Evolutionary conservation across 2,888 invertebrate species (phyloP), one percentile per base, ranked within the genome.

Genomic region (Vanessa cardui): DNA sequence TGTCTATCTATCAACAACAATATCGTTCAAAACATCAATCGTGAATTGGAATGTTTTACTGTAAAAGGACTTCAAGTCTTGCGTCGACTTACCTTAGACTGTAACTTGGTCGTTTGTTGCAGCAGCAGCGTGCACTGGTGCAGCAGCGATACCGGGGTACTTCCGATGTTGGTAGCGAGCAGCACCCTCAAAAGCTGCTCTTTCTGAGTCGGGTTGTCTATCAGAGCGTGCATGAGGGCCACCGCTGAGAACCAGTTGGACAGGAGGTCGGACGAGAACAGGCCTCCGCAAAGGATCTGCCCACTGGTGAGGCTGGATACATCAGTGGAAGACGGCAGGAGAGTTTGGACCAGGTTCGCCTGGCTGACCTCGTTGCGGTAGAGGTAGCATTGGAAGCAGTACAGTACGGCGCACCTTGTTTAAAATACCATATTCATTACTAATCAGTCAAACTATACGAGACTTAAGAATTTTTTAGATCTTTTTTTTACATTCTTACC

Each of bases 161-260:
- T 95, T 0, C 97, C 97, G 1, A 96, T 94, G 73, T 96, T 96
- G 0, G 97, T 96, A 0, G 99, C 98, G 67, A 99, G 90, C 72
- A 99, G 94, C 6, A 99, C 99, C 66, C 98, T 93, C 39, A 99
- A 86, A 58, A 99, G 86, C 83, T 98, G 97, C 82, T 99, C 98
- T 83, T 98, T 98, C 80, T 97, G 96, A 0, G 93, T 94, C 0
- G 95, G 94, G 83, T 98, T 98, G 71, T 98, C 98, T 7, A 97
- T 95, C 21, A 99, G 92, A 0, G 97, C 96, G 82, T 99, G 98
- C 83, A 97, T 96, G 31, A 99, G 89, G 0, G 98, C 97, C 0
- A 98, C 96, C 0, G 98, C 95, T 0, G 98, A 97, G 89, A 99
- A 98, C 99, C 99, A 99, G 86, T 97, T 98, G 39, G 98, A 97